phyloP scores from a whole-genome alignment of 1,140 invertebrate species.

The Calosoma granatense region DNA sequence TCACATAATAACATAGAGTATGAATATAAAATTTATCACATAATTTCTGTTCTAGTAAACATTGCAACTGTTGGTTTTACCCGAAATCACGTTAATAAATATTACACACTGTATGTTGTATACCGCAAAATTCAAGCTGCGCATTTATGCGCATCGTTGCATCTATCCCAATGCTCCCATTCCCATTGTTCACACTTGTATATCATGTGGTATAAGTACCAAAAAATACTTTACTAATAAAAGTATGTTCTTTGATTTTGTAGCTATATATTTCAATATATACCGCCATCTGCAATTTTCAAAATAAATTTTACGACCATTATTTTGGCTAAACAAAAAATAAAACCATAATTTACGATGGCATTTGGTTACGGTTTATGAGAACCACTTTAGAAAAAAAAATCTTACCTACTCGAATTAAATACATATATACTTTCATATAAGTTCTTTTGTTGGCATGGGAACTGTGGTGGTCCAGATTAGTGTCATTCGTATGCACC shows the following conservation, averaged over 20 bases:
- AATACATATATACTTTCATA: no score
- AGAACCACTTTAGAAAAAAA: no score
- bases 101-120: not conserved
- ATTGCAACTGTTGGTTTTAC: not conserved
- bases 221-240: no score
- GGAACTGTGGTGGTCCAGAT: not conserved
- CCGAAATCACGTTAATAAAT: not conserved
- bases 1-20: not conserved
- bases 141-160: not conserved
- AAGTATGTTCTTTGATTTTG: no score
- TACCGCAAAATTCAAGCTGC: not conserved
- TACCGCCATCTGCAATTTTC: no score
- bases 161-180: not conserved
- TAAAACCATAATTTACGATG: no score
- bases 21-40: not conserved
- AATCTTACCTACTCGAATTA: no score
- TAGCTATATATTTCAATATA: no score
- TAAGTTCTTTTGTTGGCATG: not conserved
- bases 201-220: not conserved
- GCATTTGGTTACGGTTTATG: no score
- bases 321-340: not conserved
- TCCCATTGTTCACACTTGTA: not conserved
- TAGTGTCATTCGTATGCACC: not conserved
- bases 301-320: no score
- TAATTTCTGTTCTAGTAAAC: not conserved